phyloP scores from a whole-genome alignment of 2,888 invertebrate genomes.

The Bellardia bayeri region DNA sequence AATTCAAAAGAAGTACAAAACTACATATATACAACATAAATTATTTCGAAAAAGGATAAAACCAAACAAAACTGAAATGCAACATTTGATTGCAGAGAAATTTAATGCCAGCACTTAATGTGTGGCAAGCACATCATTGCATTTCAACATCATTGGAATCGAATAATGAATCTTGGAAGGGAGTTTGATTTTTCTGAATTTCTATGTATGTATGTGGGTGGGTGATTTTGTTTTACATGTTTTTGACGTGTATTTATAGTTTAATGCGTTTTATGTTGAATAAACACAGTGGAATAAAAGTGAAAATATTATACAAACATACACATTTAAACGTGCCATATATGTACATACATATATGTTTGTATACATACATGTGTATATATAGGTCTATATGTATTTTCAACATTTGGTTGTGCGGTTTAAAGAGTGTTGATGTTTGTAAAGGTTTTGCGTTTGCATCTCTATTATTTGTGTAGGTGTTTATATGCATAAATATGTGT shows the following conservation, averaged over 20 bases:
- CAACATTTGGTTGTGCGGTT: constrained; percentile 66
- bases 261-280: constrained; percentile 62
- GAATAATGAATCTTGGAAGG: constrained; percentile 26
- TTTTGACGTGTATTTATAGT: constrained; percentile 53
- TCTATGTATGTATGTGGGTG: not conserved
- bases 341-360: constrained; percentile 19
- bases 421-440: constrained; percentile 67
- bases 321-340: constrained; percentile 1
- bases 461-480: constrained; percentile 32
- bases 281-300: constrained; percentile 41
- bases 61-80: constrained; percentile 22
- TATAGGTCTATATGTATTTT: constrained; percentile 14
- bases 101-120: constrained; percentile 38
- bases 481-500: not conserved
- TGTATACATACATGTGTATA: no score
- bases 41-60: not conserved
- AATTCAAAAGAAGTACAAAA: constrained; percentile 25
- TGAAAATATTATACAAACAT: constrained; percentile 42
- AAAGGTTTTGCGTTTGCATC: constrained; percentile 62
- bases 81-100: constrained; percentile 49
- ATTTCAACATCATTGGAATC: constrained; percentile 37
- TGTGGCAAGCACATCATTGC: constrained; percentile 29
- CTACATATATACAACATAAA: not conserved
- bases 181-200: not conserved
- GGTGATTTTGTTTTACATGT: constrained; percentile 26